Percentiles rank a stretch among this genome's conserved stretches.
phyloP scores from a whole-genome alignment of 1,140 invertebrate genomes.

The Antheraea mylitta region DNA sequence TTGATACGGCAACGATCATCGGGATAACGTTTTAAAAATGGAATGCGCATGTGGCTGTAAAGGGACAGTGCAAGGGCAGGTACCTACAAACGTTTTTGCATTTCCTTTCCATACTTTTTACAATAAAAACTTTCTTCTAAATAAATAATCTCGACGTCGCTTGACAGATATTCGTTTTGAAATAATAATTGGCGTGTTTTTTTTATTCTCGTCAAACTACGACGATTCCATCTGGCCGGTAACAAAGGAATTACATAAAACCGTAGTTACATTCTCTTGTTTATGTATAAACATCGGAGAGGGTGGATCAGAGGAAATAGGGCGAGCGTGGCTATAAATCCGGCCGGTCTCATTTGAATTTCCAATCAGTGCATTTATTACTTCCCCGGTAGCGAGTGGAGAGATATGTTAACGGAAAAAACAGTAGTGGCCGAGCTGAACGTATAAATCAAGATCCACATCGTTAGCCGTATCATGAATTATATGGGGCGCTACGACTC shows the following conservation, averaged over 20 bases:
- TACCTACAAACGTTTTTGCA: constrained; percentile 67
- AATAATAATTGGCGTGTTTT: constrained; percentile 68
- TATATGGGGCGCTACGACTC: no score
- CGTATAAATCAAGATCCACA: constrained; percentile 5
- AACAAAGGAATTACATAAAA: constrained; percentile 7
- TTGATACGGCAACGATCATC: constrained; percentile 47
- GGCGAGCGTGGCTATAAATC: constrained; percentile 56
- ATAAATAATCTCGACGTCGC: constrained; percentile 73
- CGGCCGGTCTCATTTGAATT: constrained; percentile 67
- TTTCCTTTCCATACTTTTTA: constrained; percentile 75
- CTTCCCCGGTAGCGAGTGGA: not conserved
- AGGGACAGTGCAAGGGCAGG: constrained; percentile 60
- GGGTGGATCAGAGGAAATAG: constrained; percentile 38
- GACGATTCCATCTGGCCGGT: not conserved
- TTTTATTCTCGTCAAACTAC: constrained; percentile 13
- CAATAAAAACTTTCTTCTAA: constrained; percentile 78
- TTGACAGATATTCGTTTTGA: constrained; percentile 74
- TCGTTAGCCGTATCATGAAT: no score
- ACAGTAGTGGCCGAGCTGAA: not conserved
- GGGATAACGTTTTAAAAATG: constrained; percentile 53
- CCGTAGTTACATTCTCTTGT: not conserved
- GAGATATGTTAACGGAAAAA: constrained; percentile 9
- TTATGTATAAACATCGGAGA: not conserved
- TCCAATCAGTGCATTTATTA: constrained; percentile 61
- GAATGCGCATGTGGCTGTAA: constrained; percentile 64